Base-by-base conservation (phyloP, 2,888 invertebrate genomes). In the Hypomecis punctinalis region DNA sequence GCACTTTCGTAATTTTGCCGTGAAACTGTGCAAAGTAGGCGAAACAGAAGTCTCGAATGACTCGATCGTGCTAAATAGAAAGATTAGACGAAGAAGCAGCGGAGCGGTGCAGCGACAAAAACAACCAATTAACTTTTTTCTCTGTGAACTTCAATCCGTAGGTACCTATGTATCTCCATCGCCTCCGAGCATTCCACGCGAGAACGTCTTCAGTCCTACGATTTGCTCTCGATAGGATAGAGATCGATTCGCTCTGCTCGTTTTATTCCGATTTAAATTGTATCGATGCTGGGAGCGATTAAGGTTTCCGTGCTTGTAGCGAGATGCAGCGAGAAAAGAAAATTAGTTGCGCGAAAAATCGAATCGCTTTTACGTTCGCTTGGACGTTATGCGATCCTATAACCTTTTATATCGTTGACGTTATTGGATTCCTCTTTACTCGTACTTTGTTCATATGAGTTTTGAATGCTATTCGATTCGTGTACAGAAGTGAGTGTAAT, bases 251-350 rank as follows among this genome's bases (percentile, higher is more conserved):
- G 87, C 76, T 82, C 84, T 87, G 85, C 86, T 89, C 88, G 87
- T 89, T 90, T 91, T 89, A 81, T 87, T 85, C 81, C 82, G 85
- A 90, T 90, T 90, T 88, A 89, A 91, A 91, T 89, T 90, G 91
- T 91, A 90, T 89, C 89, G 88, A 88, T 87, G 84, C 85, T 85
- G 75, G 81, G 77, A 80, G 83, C 90, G 91, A 91, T 91, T 90
- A 90, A 85, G 83, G 88, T 83, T 88, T 85, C 85, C 83, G 81
- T 77, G 78, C 78, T 81, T 78, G 76, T 74, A 78, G 73, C 69
- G 77, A 76, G 76, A 76, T 76, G 75, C 76, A 77, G 75, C 73
- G 79, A 39, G 76, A 82, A 84, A 84, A 79, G 78, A 81, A 84
- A 85, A 88, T 89, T 88, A 80, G 81, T 82, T 79, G 77, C 66